Conservation (phyloP, 1,140 invertebrate genomes). For the Akabosia matsudoensis region DNA sequence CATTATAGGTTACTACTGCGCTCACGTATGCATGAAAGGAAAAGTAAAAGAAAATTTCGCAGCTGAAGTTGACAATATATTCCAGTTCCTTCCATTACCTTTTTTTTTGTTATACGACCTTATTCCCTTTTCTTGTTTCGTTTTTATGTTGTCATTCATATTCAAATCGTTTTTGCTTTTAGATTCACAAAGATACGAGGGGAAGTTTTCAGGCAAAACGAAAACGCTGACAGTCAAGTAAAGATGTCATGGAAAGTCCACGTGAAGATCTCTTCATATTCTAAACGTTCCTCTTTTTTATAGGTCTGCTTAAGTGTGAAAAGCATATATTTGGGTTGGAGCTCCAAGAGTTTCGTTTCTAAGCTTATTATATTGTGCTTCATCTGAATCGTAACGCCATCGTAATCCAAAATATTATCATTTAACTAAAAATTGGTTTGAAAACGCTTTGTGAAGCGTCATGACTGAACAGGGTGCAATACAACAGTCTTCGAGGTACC, state of each 20-base stretch:
- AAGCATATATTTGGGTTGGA: too few relatives aligned
- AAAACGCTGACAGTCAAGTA: too few relatives aligned
- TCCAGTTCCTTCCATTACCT: conserved; percentile 1
- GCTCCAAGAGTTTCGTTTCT: too few relatives aligned
- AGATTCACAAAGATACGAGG: neutral
- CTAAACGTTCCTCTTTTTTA: neutral
- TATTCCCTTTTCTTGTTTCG: neutral
- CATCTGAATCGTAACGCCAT: too few relatives aligned
- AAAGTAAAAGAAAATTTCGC: neutral
- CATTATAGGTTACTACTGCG: too few relatives aligned
- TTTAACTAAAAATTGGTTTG: too few relatives aligned
- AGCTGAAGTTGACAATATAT: conserved; percentile 17
- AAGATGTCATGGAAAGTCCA: neutral
- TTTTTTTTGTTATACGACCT: neutral
- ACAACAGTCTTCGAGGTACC: too few relatives aligned
- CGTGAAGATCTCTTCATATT: neutral
- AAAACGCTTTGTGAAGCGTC: too few relatives aligned
- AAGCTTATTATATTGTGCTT: too few relatives aligned
- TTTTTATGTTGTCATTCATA: conserved; percentile 5
- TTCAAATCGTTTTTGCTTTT: neutral
- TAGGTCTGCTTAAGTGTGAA: conserved; percentile 10
- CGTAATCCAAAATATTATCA: too few relatives aligned
- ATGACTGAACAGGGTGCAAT: too few relatives aligned
- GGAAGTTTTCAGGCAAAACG: too few relatives aligned
- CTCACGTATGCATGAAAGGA: neutral